These are phyloP conservation scores for Bagarius yarrelli DNA, from an alignment of 2,113 vertebrate genomes.

Conservation along the genomic window DNA sequence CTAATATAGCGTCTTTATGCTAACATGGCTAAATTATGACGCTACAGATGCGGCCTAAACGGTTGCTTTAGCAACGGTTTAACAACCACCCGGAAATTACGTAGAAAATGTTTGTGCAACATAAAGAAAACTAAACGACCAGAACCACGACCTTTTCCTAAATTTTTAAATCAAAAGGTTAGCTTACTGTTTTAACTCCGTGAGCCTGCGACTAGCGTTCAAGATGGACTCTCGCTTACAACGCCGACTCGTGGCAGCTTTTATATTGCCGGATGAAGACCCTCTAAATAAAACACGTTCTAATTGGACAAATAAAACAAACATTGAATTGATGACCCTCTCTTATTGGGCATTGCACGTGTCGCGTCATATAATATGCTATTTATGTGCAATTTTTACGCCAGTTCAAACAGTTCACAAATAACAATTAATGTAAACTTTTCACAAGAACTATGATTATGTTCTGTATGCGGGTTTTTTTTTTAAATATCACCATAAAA, in stretches of 20 bases:
- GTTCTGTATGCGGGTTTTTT: too few species aligned
- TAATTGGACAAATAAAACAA: not conserved
- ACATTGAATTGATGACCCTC: not conserved
- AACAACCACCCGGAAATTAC: not conserved
- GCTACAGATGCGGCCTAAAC: not conserved
- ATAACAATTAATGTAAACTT: too few species aligned
- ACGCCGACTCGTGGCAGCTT: slow-evolving; percentile 51
- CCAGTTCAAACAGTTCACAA: slow-evolving; percentile 1
- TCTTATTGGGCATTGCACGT: slow-evolving; percentile 27
- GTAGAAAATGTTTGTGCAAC: not conserved
- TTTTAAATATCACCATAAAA: too few species aligned
- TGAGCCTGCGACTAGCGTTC: slow-evolving; percentile 36
- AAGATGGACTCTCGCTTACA: slow-evolving; percentile 50
- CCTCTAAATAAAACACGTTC: slow-evolving; percentile 8
- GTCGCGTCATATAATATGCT: not conserved
- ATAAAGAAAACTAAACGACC: not conserved
- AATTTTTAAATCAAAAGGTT: not conserved
- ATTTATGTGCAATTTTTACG: slow-evolving; percentile 34
- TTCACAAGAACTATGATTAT: too few species aligned
- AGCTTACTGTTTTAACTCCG: slow-evolving; percentile 44
- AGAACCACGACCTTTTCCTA: not conserved
- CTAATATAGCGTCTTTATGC: not conserved
- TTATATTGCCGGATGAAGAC: slow-evolving; percentile 45
- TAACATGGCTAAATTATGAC: not conserved
- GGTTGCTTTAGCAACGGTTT: too few species aligned